Base-by-base conservation (phyloP, 2,113 vertebrate genomes). In the Gallinago paraguaiae region DNA sequence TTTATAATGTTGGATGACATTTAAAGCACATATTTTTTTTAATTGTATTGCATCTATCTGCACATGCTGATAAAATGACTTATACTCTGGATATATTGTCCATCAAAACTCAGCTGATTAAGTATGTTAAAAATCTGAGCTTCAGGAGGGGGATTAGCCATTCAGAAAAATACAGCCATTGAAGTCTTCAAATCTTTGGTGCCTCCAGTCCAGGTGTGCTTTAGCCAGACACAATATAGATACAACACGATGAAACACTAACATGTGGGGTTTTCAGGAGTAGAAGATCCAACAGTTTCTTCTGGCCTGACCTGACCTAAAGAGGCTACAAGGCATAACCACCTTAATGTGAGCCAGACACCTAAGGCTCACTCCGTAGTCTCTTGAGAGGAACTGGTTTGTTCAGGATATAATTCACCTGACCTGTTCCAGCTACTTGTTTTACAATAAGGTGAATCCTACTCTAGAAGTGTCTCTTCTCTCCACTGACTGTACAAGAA, bases 361-460 rank as follows among this genome's bases (percentile, higher is more conserved):
- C 19, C 4, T 16, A 33, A 72, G 17, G 39, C 10, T 71, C 20
- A 27, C 9, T 76, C 35, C 1, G 0, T 1, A 25, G 35, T 23
- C 37, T 74, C 37, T 50, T 31, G 51, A 41, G 43, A 76, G 33
- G 48, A 82, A 45, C n/a, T 25, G 11, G 7, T 82, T 89, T 78
- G 11, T 51, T 74, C 31, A 61, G 41, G 23, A 28, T 64, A 39
- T 43, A 39, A 78, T 7, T 64, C 23, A 37, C 1, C 3, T 37
- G 28, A 43, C 17, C 13, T 17, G 4, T 51, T 63, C 30, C 76
- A 77, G 11, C 5, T 43, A 17, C 15, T 76, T 80, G 22, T 39
- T 72, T 77, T 91, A 41, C 11, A 13, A 37, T 14, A 16, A 75
- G 12, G 6, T 60, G 64, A 86, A 39, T 86, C 33, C 35, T 84